Evolutionary conservation across 2,113 vertebrate species (phyloP).

Genomic region (Cairina moschata): DNA sequence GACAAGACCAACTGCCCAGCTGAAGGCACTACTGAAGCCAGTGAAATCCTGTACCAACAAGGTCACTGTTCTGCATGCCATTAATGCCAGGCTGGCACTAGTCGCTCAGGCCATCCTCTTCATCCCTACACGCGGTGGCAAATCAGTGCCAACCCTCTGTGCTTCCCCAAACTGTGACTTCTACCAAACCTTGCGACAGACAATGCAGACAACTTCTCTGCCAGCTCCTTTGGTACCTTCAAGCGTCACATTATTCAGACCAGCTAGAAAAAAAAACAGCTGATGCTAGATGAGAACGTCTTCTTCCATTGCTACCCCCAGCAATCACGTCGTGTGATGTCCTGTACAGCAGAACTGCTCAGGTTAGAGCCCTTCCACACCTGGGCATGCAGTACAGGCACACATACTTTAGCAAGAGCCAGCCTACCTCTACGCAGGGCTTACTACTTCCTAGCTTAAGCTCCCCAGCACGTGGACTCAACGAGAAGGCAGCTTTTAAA

Average conservation of each 20-base stretch:
- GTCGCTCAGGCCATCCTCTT: neutral
- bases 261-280: neutral
- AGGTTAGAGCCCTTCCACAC: neutral
- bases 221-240: neutral
- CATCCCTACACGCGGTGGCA: neutral
- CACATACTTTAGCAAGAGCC: neutral
- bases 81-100: neutral
- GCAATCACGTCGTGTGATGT: neutral
- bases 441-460: neutral
- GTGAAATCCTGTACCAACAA: neutral
- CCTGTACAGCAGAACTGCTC: neutral
- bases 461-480: neutral
- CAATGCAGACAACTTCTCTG: neutral
- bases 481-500: neutral
- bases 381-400: neutral
- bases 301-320: neutral
- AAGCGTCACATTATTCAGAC: slow-evolving; percentile 34
- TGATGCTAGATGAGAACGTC: neutral
- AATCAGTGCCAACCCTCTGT: neutral
- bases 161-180: neutral
- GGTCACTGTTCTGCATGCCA: neutral
- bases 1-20: neutral
- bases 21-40: neutral
- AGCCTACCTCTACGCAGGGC: neutral
- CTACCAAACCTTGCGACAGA: neutral